phyloP scores from a whole-genome alignment of 2,888 invertebrate genomes.

The Rhamnusium bicolor region DNA sequence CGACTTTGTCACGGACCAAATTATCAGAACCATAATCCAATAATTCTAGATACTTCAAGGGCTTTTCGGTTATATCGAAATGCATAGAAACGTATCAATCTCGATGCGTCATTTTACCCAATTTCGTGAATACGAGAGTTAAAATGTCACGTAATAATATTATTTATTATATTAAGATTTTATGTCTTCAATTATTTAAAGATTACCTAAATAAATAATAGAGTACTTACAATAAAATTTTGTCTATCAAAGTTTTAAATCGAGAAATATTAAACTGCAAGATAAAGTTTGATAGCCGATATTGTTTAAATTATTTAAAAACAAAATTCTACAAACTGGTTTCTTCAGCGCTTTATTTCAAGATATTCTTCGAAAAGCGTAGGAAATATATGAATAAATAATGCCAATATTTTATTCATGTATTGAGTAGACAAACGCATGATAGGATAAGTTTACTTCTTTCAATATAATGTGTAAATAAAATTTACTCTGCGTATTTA shows the following conservation, averaged over 20 bases:
- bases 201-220: not conserved
- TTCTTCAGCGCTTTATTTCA: not conserved
- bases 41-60: constrained; percentile 19
- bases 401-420: too few species aligned
- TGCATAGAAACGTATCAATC: not conserved
- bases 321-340: not conserved
- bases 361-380: not conserved
- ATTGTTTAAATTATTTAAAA: not conserved
- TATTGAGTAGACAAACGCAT: too few species aligned
- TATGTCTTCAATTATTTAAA: not conserved
- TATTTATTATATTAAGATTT: not conserved
- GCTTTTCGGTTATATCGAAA: not conserved
- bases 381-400: not conserved
- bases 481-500: too few species aligned
- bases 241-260: not conserved
- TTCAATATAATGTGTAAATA: too few species aligned
- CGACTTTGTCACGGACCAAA: constrained; percentile 23
- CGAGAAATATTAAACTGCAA: not conserved
- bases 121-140: not conserved
- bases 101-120: constrained; percentile 15
- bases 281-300: not conserved
- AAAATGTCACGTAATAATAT: not conserved
- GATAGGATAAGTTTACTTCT: too few species aligned
- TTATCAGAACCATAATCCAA: constrained; percentile 13
- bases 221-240: not conserved